phyloP scores from a whole-genome alignment of 2,113 vertebrate species.

The Cavia porcellus region DNA sequence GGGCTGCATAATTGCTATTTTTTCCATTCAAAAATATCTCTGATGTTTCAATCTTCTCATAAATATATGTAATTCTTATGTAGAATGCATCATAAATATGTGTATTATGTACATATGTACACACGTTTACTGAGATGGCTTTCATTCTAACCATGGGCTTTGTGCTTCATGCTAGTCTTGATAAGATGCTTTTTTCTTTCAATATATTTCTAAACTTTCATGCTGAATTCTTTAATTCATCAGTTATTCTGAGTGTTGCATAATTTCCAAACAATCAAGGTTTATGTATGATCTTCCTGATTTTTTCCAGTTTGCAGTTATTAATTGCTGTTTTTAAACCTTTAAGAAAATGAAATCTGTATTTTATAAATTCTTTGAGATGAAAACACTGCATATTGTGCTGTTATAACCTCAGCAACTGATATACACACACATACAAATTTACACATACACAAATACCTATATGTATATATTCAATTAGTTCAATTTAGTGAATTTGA shows the following conservation, averaged over 20 bases:
- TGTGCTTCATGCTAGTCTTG: neutral
- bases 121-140: neutral
- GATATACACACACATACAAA: neutral
- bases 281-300: neutral
- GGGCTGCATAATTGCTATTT: neutral
- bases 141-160: too few species aligned
- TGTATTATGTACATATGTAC: neutral
- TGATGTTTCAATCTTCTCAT: neutral
- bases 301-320: neutral
- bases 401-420: neutral
- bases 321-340: neutral
- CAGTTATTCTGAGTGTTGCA: neutral
- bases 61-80: neutral
- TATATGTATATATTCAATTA: neutral
- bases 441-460: neutral
- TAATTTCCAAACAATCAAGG: neutral
- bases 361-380: neutral
- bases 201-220: neutral
- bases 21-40: neutral
- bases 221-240: neutral
- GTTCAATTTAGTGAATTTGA: neutral
- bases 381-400: neutral
- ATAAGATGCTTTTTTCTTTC: neutral
- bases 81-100: neutral
- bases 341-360: neutral